A percentile compares a stretch with the other conserved stretches of the same genome.
These are phyloP conservation scores for Dreissena polymorpha DNA, from an alignment of 1,140 invertebrate genomes.

Conservation along the genomic window DNA sequence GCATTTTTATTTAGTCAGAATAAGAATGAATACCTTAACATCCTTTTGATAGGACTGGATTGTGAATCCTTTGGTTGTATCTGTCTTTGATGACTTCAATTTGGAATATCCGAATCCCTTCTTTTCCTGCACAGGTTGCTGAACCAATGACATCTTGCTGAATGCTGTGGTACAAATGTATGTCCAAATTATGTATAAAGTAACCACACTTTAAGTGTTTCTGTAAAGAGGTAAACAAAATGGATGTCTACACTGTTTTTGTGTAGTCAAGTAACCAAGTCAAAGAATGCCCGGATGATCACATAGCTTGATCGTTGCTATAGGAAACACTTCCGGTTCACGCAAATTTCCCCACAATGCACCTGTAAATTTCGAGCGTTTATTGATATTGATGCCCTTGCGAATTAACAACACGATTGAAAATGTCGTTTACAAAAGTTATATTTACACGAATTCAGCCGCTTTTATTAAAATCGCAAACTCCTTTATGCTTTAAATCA, in stretches of 20 bases:
- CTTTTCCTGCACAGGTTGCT: slow-evolving; percentile 3
- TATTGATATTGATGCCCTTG: neutral
- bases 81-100: slow-evolving; percentile 16
- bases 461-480: neutral
- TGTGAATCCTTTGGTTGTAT: slow-evolving; percentile 32
- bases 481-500: neutral
- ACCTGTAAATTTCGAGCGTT: slow-evolving; percentile 16
- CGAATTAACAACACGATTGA: neutral
- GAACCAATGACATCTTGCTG: slow-evolving; percentile 29
- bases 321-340: slow-evolving; percentile 51
- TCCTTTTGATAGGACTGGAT: slow-evolving; percentile 32
- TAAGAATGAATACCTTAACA: slow-evolving; percentile 26
- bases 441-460: no score
- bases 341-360: slow-evolving; percentile 38
- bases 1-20: no score
- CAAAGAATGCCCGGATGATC: slow-evolving; percentile 53
- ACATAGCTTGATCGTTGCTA: slow-evolving; percentile 31
- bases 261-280: slow-evolving; percentile 54
- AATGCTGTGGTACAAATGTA: no score
- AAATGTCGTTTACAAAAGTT: slow-evolving; percentile 3
- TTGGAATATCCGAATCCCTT: slow-evolving; percentile 44
- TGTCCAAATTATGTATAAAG: no score
- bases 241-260: slow-evolving; percentile 42
- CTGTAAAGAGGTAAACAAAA: slow-evolving; percentile 30
- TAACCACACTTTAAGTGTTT: no score